These are phyloP conservation scores for Hippolais icterina DNA, from an alignment of 2,113 vertebrate species.

Conservation along the genomic window DNA sequence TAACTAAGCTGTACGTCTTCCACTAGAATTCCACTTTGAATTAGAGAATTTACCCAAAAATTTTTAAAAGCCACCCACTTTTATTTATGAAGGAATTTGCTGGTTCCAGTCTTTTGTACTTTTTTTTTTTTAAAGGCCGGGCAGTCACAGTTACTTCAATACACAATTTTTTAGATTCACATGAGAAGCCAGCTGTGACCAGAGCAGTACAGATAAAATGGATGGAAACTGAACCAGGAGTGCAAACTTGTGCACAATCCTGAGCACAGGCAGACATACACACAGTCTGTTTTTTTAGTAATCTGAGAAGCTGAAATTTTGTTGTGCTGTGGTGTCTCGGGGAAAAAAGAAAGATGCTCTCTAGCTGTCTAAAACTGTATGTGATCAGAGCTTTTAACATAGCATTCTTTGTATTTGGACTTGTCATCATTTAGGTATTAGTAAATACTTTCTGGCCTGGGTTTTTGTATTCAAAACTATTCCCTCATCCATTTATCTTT, in stretches of 20 bases:
- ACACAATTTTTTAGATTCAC: background rate
- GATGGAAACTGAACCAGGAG: background rate
- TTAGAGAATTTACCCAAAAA: background rate
- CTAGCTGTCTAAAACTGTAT: background rate
- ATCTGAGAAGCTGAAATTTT: slow-evolving; percentile 28
- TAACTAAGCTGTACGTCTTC: background rate
- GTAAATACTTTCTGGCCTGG: slow-evolving; percentile 60
- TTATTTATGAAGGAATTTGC: background rate
- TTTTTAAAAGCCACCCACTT: background rate
- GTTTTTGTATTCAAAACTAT: slow-evolving; percentile 66
- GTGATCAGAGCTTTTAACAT: slow-evolving; percentile 44
- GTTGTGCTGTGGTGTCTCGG: background rate
- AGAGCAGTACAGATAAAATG: background rate
- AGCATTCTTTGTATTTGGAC: slow-evolving; percentile 59
- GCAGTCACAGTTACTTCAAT: background rate
- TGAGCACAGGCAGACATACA: background rate
- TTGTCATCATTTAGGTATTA: slow-evolving; percentile 61
- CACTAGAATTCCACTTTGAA: background rate
- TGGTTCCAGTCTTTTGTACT: background rate
- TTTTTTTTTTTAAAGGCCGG: background rate
- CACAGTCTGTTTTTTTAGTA: slow-evolving; percentile 1
- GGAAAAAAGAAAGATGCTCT: background rate
- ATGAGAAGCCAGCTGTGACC: background rate
- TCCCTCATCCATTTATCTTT: slow-evolving; percentile 66
- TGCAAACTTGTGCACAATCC: background rate